Evolutionary conservation across 2,113 vertebrate genomes (phyloP).

Genomic region (Leuciscus idus): DNA sequence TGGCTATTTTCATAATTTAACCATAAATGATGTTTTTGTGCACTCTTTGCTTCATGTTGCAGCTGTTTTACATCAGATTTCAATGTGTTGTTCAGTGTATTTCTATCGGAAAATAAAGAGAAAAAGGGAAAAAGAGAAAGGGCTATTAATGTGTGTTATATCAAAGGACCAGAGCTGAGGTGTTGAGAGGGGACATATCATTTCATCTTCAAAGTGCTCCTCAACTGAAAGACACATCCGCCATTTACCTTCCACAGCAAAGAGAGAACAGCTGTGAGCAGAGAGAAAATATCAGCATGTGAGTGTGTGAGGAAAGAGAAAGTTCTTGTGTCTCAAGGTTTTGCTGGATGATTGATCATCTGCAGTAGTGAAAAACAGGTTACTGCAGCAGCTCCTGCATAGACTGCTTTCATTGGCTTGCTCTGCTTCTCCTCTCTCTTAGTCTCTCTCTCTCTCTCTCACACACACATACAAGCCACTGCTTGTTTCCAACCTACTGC

Average conservation of each 20-base stretch:
- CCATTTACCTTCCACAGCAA: slow-evolving; percentile 64
- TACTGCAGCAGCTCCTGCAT: slow-evolving; percentile 65
- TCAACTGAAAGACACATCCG: slow-evolving; percentile 61
- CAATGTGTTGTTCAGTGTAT: background rate
- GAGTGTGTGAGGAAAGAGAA: slow-evolving; percentile 39
- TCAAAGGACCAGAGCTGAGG: slow-evolving; percentile 69
- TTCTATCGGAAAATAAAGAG: slow-evolving; percentile 4
- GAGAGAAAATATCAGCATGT: slow-evolving; percentile 16
- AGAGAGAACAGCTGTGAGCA: slow-evolving; percentile 44
- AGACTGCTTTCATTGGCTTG: slow-evolving; percentile 50
- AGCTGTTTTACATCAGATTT: background rate
- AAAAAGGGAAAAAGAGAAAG: slow-evolving; percentile 9
- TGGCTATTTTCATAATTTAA: background rate
- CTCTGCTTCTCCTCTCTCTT: slow-evolving; percentile 6
- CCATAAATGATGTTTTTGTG: background rate
- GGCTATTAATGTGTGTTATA: slow-evolving; percentile 38
- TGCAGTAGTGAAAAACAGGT: slow-evolving; percentile 69
- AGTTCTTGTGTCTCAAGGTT: slow-evolving; percentile 58
- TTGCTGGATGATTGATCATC: slow-evolving; percentile 68
- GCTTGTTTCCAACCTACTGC: slow-evolving; percentile 11
- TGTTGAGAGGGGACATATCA: slow-evolving; percentile 67
- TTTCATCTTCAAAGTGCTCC: slow-evolving; percentile 75
- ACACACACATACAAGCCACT: background rate
- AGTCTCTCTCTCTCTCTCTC: slow-evolving; percentile 3
- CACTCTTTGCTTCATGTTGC: background rate